Evolutionary conservation across 2,113 vertebrate genomes (phyloP).

Genomic region (Dolichallabes microphthalmus): DNA sequence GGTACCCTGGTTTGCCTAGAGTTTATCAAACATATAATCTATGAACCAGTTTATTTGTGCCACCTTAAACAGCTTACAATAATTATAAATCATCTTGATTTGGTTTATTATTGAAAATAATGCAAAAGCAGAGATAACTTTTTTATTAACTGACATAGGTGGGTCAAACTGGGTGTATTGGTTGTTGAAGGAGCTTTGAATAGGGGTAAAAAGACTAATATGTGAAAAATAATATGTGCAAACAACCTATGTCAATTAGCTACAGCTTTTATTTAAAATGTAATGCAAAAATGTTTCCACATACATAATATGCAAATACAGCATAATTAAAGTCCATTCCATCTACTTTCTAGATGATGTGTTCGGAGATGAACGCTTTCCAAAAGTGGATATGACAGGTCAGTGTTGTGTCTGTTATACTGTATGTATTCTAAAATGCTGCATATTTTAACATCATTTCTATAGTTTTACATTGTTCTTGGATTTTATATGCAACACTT

Average conservation of each 20-base stretch:
- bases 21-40: background rate
- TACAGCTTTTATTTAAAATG: background rate
- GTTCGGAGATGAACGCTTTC: conserved; percentile 91
- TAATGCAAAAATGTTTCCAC: background rate
- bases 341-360: conserved; percentile 76
- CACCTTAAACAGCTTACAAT: background rate
- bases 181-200: too few species aligned
- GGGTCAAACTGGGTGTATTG: too few species aligned
- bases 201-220: too few species aligned
- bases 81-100: background rate
- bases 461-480: background rate
- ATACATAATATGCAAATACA: background rate
- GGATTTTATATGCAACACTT: background rate
- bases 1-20: background rate
- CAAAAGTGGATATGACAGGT: conserved; percentile 83
- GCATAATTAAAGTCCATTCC: background rate
- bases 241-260: background rate
- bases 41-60: background rate
- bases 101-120: too few species aligned
- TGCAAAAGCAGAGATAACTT: too few species aligned
- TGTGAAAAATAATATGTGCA: too few species aligned
- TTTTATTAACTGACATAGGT: too few species aligned
- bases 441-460: background rate
- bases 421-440: background rate
- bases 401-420: conserved; percentile 57